Evolutionary conservation across 1,140 invertebrate species (phyloP).

Genomic region (Camponotus vicinus): DNA sequence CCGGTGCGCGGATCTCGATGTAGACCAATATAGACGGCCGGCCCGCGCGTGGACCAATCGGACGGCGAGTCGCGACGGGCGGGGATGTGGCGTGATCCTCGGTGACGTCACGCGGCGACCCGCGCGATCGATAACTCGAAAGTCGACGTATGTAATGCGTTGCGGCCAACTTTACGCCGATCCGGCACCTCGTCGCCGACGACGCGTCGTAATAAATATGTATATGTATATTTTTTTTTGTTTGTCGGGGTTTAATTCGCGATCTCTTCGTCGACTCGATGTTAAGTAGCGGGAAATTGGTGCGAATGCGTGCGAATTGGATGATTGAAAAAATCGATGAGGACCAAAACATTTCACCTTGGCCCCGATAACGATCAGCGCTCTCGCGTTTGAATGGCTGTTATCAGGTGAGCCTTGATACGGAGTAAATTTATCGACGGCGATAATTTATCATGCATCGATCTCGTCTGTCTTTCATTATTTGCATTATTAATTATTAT

Average conservation of each 20-base stretch:
- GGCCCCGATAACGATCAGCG: background rate
- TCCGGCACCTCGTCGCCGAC: constrained; percentile 17
- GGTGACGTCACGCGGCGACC: constrained; percentile 78
- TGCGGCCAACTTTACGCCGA: constrained; percentile 44
- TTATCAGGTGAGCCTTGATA: constrained; percentile 25
- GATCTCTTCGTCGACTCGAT: background rate
- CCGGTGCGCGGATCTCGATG: constrained; percentile 64
- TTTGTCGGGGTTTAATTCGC: background rate
- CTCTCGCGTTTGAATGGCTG: background rate
- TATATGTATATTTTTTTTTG: background rate
- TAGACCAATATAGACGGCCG: constrained; percentile 69
- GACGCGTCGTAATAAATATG: no score
- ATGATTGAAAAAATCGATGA: background rate
- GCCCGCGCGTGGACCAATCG: constrained; percentile 80
- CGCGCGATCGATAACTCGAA: constrained; percentile 76
- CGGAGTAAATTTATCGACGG: constrained; percentile 11
- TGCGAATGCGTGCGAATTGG: no score
- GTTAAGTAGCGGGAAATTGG: no score
- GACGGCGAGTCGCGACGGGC: constrained; percentile 67
- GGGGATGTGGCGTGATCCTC: constrained; percentile 85
- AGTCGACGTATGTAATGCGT: background rate
- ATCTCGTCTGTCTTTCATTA: no score
- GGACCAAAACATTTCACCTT: background rate
- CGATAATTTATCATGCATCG: background rate
- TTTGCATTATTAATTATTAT: no score